Evolutionary conservation across 2,888 invertebrate species (phyloP).

Genomic region (Oscheius sp.): DNA sequence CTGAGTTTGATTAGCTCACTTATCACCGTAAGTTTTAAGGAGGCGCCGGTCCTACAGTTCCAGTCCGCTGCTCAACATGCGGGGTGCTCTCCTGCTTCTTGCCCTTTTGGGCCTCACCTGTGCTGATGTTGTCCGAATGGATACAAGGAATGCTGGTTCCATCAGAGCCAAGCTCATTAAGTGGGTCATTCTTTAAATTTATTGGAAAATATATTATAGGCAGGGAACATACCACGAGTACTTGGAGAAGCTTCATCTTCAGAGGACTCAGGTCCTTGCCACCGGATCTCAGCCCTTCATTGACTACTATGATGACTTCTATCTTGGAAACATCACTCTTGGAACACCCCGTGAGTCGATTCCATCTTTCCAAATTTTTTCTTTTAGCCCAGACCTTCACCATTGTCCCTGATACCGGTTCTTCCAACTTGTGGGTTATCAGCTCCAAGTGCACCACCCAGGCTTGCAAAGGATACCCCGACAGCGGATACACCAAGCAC

Average conservation of each 20-base stretch:
- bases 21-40: no score
- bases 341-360: constrained; percentile 53
- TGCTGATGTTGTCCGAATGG: constrained; percentile 49
- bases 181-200: constrained; percentile 37
- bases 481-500: constrained; percentile 50
- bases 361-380: neutral
- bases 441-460: constrained; percentile 59
- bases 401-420: constrained; percentile 66
- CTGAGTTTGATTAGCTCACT: neutral
- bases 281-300: no score
- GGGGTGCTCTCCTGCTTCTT: constrained; percentile 47
- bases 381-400: constrained; percentile 54
- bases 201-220: constrained; percentile 1
- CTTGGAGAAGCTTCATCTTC: constrained; percentile 33
- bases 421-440: constrained; percentile 67
- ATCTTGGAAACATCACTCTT: constrained; percentile 67
- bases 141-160: constrained; percentile 45
- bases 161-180: constrained; percentile 52
- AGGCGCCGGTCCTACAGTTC: no score
- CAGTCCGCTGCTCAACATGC: constrained; percentile 43
- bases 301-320: constrained; percentile 66
- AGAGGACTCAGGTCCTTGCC: constrained; percentile 41
- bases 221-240: constrained; percentile 38
- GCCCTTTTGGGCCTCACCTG: constrained; percentile 57
- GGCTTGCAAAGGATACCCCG: constrained; percentile 59